Conservation (phyloP, 2,888 invertebrate species). For the Hydrotaea cyrtoneurina region DNA sequence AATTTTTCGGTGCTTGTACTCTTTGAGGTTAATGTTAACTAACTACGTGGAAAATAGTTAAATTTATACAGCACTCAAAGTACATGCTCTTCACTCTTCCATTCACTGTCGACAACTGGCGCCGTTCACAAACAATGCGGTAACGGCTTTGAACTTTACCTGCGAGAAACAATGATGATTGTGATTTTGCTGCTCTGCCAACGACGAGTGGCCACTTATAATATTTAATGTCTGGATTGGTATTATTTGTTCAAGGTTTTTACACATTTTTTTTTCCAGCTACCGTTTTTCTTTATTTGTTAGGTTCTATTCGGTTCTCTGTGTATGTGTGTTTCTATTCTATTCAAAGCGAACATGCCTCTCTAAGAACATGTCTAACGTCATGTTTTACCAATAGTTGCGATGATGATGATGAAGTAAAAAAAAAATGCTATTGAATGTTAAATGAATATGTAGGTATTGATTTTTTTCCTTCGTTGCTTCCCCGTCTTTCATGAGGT, state of each 20-base stretch:
- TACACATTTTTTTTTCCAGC: not conserved
- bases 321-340: not conserved
- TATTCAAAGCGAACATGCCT: constrained; percentile 14
- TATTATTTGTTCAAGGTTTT: constrained; percentile 54
- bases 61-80: no score
- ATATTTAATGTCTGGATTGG: constrained; percentile 36
- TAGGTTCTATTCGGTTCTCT: not conserved
- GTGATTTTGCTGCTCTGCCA: not conserved
- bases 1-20: no score
- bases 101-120: not conserved
- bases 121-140: not conserved
- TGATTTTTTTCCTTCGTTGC: constrained; percentile 49
- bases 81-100: no score
- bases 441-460: constrained; percentile 52
- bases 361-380: constrained; percentile 43
- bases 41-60: no score
- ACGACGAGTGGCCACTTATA: not conserved
- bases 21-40: no score
- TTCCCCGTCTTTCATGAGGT: constrained; percentile 2
- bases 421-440: constrained; percentile 51
- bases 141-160: not conserved
- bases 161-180: not conserved
- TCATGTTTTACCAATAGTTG: constrained; percentile 49
- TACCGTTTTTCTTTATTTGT: constrained; percentile 14
- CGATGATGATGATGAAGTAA: not conserved